Percentiles rank a stretch among this genome's conserved stretches.
phyloP scores from a whole-genome alignment of 2,113 vertebrate genomes.

The Arizona elegans region DNA sequence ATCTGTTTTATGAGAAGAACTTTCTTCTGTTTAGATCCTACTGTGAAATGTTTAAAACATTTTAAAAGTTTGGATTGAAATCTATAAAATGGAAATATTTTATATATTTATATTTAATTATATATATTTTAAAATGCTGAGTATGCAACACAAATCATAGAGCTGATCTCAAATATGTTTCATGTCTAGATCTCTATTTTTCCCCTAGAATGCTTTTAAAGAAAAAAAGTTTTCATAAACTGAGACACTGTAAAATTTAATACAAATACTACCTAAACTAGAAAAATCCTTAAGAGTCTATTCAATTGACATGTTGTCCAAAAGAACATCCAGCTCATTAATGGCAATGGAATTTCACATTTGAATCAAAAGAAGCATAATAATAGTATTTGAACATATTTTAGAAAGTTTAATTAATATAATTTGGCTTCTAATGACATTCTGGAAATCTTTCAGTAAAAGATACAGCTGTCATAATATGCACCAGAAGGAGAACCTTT shows the following conservation, averaged over 20 bases:
- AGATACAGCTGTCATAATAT: conserved; percentile 1
- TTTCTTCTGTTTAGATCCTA: neutral
- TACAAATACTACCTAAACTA: neutral
- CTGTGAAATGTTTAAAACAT: neutral
- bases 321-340: neutral
- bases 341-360: neutral
- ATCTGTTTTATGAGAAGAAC: neutral
- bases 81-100: neutral
- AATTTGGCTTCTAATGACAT: conserved; percentile 21
- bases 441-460: neutral
- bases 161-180: neutral
- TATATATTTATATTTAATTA: neutral
- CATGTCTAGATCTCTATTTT: neutral
- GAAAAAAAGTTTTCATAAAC: neutral
- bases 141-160: neutral
- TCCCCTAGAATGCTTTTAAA: neutral
- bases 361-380: neutral
- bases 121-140: neutral
- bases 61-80: neutral
- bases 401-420: conserved; percentile 12
- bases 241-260: rapidly evolving
- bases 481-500: neutral
- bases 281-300: rapidly evolving
- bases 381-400: neutral
- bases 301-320: neutral